Evolutionary conservation across 1,140 invertebrate species (phyloP), one percentile per base, ranked within the genome.

Genomic region (Sycophila sp.): DNA sequence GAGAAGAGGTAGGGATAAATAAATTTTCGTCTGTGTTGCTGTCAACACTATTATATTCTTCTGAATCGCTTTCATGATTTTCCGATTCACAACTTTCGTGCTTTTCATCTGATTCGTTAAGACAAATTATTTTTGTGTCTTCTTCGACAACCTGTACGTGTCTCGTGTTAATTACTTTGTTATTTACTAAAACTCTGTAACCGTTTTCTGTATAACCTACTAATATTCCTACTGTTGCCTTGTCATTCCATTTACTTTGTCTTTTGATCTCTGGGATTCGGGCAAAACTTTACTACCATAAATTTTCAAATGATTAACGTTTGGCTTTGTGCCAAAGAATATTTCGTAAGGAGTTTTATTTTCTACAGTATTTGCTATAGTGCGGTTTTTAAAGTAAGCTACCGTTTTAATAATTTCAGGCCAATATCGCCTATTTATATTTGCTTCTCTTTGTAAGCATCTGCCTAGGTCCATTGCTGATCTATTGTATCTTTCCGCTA

Each of bases 261-360:
- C 28, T 28, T 28, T 55, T 28, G 26, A 28, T 11, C 30, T 28
- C 51, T 13, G 24, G 26, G 4, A 17, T 55, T 55, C 51, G 26
- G 2, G 30, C 26, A 30, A 55, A 55, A 55, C 51, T 55, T n/a
- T 28, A 55, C 51, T 56, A 4, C 32, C 53, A 34, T 36, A 56
- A 17, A 56, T 32, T 34, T 56, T 56, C n/a, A 34, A 36, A 34
- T 56, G 7, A 8, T 56, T 36, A 17, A 36, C 32, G 62, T 38
- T 38, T 2, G 55, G 42, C 28, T 53, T 69, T 8, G 17, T 19
- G 13, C 36, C 47, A 38, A 53, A 30, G 19, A 69, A 53, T 38
- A 55, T 59, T 62, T 69, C 58, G 32, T 69, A 69, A 17, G 65
- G 51, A 40, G 49, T 68, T 28, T 58, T 68, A n/a, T 68, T 68